A percentile compares a stretch with the other conserved stretches of the same genome.
Conservation (phyloP, 1,140 invertebrate species). For the Spodoptera frugiperda region DNA sequence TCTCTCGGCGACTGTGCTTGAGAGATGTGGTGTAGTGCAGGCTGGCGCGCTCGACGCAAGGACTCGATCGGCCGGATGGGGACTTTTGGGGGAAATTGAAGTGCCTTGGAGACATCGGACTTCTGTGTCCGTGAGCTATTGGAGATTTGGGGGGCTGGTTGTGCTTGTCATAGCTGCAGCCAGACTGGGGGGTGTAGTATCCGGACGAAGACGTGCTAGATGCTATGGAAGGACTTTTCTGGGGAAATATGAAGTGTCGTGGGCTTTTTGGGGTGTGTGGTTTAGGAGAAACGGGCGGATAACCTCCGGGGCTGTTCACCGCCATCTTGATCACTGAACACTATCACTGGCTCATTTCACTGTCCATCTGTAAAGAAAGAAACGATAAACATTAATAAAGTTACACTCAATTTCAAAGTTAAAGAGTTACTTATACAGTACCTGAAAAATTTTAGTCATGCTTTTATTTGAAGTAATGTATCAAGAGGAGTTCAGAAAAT, state of each 20-base stretch:
- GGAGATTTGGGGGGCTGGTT: constrained; percentile 79
- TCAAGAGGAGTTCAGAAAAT: too few relatives aligned
- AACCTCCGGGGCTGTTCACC: constrained; percentile 84
- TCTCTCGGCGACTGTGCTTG: constrained; percentile 76
- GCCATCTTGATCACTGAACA: constrained; percentile 68
- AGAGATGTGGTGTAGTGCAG: constrained; percentile 76
- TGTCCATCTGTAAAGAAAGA: constrained; percentile 57
- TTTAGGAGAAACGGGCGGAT: constrained; percentile 83
- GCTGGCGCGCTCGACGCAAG: constrained; percentile 69
- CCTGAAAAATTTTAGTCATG: too few relatives aligned
- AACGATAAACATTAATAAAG: constrained; percentile 43
- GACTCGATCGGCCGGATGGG: constrained; percentile 74
- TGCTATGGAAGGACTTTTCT: constrained; percentile 84
- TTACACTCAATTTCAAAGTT: too few relatives aligned
- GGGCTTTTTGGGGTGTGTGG: constrained; percentile 83
- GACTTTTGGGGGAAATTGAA: constrained; percentile 82
- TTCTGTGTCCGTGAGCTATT: constrained; percentile 77
- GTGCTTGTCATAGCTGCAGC: constrained; percentile 84
- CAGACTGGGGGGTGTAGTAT: constrained; percentile 84
- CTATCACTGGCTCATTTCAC: constrained; percentile 48
- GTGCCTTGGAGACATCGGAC: constrained; percentile 82
- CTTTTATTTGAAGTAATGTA: too few relatives aligned
- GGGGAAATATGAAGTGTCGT: constrained; percentile 83
- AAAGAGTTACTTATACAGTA: too few relatives aligned
- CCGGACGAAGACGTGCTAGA: constrained; percentile 84